Evolutionary conservation across 2,113 vertebrate species (phyloP).

Genomic region (Ivindomyrus marchei): DNA sequence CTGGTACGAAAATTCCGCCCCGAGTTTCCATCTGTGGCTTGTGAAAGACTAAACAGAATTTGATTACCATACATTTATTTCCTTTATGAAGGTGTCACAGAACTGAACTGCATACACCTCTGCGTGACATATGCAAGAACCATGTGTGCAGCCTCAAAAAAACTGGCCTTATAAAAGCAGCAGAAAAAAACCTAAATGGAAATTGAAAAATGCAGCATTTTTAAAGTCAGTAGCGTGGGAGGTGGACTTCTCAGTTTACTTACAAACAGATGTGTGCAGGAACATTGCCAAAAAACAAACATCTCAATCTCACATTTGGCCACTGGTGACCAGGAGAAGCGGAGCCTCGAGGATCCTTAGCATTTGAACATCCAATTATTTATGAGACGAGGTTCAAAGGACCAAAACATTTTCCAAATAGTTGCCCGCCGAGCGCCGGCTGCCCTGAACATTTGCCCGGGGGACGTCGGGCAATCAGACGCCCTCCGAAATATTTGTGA

Average conservation of each 20-base stretch:
- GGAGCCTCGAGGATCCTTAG: neutral
- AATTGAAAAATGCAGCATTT: neutral
- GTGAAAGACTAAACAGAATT: neutral
- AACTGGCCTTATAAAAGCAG: neutral
- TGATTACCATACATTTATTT: neutral
- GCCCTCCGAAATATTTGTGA: conserved; percentile 20
- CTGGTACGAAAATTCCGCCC: neutral
- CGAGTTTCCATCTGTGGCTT: neutral
- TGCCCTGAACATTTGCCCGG: conserved; percentile 36
- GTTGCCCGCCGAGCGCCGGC: conserved; percentile 15
- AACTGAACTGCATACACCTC: neutral
- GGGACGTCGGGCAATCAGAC: conserved; percentile 33
- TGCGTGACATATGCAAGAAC: neutral
- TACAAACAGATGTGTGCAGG: neutral
- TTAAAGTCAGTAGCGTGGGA: neutral
- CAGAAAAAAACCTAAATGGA: neutral
- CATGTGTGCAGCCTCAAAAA: neutral
- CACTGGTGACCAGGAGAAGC: neutral
- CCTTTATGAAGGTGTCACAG: neutral
- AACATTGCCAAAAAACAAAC: neutral
- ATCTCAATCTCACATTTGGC: neutral
- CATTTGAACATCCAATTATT: neutral
- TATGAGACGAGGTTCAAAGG: neutral
- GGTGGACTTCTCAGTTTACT: neutral
- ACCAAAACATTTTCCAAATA: neutral